These are phyloP conservation scores for Drosophila sturtevanti DNA, from an alignment of 1,140 invertebrate species.

Conservation along the genomic window DNA sequence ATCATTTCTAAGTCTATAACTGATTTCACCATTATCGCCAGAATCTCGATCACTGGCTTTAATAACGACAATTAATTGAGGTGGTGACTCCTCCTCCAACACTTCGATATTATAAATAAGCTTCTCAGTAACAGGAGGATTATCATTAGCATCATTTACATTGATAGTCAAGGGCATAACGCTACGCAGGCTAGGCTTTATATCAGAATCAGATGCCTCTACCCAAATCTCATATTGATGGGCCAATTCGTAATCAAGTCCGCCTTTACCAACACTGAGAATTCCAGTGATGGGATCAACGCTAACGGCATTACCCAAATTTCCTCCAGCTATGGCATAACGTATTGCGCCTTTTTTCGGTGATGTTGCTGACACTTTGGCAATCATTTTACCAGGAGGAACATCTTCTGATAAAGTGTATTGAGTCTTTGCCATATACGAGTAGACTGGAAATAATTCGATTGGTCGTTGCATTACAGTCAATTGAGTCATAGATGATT, in stretches of 20 bases:
- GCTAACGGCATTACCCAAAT: slow-evolving; percentile 93
- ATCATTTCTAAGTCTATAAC: slow-evolving; percentile 90
- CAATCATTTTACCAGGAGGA: slow-evolving; percentile 88
- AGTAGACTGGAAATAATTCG: slow-evolving; percentile 90
- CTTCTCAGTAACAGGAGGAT: slow-evolving; percentile 91
- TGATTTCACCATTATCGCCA: slow-evolving; percentile 92
- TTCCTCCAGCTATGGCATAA: slow-evolving; percentile 95
- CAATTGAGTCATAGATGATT: slow-evolving; percentile 87
- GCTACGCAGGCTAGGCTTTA: slow-evolving; percentile 89
- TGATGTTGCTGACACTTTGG: slow-evolving; percentile 88
- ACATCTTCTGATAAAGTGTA: slow-evolving; percentile 92
- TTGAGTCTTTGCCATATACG: slow-evolving; percentile 86
- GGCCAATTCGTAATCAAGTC: slow-evolving; percentile 94
- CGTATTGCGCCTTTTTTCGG: slow-evolving; percentile 89
- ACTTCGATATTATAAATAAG: slow-evolving; percentile 92
- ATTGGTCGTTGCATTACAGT: slow-evolving; percentile 88
- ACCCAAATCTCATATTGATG: slow-evolving; percentile 95
- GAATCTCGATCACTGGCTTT: slow-evolving; percentile 93
- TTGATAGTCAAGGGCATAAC: slow-evolving; percentile 91
- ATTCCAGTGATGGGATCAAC: slow-evolving; percentile 92
- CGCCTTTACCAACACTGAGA: slow-evolving; percentile 89
- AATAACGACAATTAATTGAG: slow-evolving; percentile 90
- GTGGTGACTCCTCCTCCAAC: slow-evolving; percentile 94
- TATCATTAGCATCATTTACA: slow-evolving; percentile 96
- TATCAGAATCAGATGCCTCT: slow-evolving; percentile 92